phyloP scores from a whole-genome alignment of 2,797 vertebrate genomes.

The Cetoscarus ocellatus region DNA sequence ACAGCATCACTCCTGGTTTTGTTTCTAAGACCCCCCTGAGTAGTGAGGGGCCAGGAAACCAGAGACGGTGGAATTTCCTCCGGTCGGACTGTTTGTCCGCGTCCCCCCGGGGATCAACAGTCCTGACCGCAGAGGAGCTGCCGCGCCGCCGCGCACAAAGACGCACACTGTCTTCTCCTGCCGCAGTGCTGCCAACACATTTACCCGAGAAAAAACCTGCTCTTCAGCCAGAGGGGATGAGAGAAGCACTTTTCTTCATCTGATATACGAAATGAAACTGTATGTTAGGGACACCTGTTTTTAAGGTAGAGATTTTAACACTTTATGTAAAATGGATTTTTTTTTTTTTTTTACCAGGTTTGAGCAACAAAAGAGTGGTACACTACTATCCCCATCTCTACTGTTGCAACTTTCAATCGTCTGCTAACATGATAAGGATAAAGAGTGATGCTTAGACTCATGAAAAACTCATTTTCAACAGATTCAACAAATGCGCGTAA shows the following conservation, averaged over 20 bases:
- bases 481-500: no score
- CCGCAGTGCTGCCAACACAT: constrained; percentile 39
- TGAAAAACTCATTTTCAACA: no score
- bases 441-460: no score
- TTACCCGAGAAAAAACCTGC: constrained; percentile 44
- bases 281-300: no score
- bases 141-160: constrained; percentile 79
- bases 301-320: no score
- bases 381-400: no score
- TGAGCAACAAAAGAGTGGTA: no score
- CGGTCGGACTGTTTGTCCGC: constrained; percentile 55
- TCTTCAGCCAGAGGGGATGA: background rate
- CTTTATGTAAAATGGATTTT: no score
- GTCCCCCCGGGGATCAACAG: constrained; percentile 56
- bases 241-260: background rate
- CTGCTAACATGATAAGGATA: no score
- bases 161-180: constrained; percentile 74
- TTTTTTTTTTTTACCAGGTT: no score
- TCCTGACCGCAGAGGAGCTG: constrained; percentile 65
- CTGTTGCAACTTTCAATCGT: no score
- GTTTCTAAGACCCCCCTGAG: constrained; percentile 11
- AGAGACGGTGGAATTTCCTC: constrained; percentile 79
- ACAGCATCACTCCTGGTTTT: constrained; percentile 5
- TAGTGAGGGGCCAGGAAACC: constrained; percentile 63
- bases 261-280: background rate